These are phyloP conservation scores for Vesta saturnalis DNA, from an alignment of 2,888 invertebrate genomes.

Conservation along the genomic window DNA sequence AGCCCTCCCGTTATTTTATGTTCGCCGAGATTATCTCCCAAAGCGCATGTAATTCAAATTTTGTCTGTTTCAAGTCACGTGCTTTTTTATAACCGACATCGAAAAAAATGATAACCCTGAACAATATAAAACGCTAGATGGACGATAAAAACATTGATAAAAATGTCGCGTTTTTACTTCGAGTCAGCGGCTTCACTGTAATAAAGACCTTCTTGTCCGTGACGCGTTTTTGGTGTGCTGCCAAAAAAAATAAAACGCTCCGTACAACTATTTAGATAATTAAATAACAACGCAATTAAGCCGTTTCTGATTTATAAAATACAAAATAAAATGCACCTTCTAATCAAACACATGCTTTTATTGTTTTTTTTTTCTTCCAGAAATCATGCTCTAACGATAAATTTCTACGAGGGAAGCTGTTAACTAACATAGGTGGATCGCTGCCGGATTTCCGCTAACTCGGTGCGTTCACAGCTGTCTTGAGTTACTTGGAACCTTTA, in stretches of 20 bases:
- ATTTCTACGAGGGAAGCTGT: constrained; percentile 17
- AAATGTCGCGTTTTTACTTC: not conserved
- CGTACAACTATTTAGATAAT: constrained; percentile 16
- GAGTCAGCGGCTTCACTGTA: constrained; percentile 7
- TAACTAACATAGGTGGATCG: constrained; percentile 41
- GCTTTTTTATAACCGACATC: constrained; percentile 11
- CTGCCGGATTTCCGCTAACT: constrained; percentile 59
- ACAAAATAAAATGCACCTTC: no score
- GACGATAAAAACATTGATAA: constrained; percentile 4
- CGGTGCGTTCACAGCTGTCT: constrained; percentile 56
- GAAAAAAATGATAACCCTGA: constrained; percentile 30
- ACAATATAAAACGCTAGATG: constrained; percentile 25
- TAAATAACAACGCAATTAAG: constrained; percentile 21
- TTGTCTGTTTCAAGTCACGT: not conserved
- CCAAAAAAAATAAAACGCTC: constrained; percentile 23
- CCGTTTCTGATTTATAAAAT: not conserved
- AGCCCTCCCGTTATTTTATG: constrained; percentile 4
- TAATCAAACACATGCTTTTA: no score
- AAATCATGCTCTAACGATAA: no score
- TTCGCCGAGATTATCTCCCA: constrained; percentile 13
- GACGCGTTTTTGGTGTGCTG: constrained; percentile 29
- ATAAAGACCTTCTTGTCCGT: constrained; percentile 33
- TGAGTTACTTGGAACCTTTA: constrained; percentile 29
- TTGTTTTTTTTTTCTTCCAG: no score
- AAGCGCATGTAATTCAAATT: constrained; percentile 18